Conservation (phyloP, 1,140 invertebrate species). For the Apocrypta bakeri region DNA sequence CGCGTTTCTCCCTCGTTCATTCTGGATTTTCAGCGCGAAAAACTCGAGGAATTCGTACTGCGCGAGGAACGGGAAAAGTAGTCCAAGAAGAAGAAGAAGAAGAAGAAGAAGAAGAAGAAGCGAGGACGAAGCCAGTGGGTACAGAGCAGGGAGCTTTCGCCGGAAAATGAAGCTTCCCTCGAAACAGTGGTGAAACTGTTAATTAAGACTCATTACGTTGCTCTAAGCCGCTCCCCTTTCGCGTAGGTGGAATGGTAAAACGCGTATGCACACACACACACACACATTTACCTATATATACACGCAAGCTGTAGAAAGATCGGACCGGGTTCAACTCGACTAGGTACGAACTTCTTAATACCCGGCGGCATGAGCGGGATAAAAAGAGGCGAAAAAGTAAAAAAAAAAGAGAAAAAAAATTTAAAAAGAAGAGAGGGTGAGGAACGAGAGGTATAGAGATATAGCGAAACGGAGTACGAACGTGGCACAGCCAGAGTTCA, state of each 20-base stretch:
- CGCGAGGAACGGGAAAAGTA: background rate
- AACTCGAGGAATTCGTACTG: constrained; percentile 38
- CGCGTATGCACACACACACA: background rate
- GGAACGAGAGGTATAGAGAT: constrained; percentile 16
- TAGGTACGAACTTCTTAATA: constrained; percentile 70
- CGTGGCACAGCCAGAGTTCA: constrained; percentile 63
- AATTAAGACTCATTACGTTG: constrained; percentile 75
- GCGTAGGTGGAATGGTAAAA: constrained; percentile 26
- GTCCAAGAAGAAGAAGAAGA: background rate
- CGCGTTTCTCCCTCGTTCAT: background rate
- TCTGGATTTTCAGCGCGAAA: constrained; percentile 23
- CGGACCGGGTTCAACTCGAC: constrained; percentile 43
- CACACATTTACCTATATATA: background rate
- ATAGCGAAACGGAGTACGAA: constrained; percentile 47
- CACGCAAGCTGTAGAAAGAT: no score
- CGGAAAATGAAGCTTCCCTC: constrained; percentile 70
- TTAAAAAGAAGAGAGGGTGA: background rate
- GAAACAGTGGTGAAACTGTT: constrained; percentile 73
- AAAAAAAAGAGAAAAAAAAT: constrained; percentile 7
- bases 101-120: constrained; percentile 20
- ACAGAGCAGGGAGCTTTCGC: constrained; percentile 31
- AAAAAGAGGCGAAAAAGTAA: constrained; percentile 12
- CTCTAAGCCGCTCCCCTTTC: constrained; percentile 49
- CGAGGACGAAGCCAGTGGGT: background rate
- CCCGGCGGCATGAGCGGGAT: constrained; percentile 48